phyloP scores from a whole-genome alignment of 2,113 vertebrate genomes.

The Amia ocellicauda region DNA sequence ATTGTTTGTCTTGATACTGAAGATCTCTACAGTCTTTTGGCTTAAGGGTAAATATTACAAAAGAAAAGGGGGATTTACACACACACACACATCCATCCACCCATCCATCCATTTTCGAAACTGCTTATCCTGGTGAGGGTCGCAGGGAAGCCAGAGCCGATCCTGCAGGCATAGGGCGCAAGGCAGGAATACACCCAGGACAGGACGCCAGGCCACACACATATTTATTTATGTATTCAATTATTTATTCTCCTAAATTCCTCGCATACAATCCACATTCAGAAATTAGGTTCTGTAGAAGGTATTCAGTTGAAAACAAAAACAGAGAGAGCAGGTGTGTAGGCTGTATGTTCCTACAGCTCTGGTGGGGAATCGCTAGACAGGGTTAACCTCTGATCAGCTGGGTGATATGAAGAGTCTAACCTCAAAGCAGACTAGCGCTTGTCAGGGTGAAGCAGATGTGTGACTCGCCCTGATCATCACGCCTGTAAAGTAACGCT shows the following conservation, averaged over 20 bases:
- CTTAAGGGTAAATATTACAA: too few species aligned
- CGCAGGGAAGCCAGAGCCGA: too few species aligned
- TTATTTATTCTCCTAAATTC: background rate
- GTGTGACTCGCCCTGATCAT: background rate
- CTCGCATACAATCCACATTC: background rate
- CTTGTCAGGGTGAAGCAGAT: background rate
- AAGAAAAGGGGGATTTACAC: too few species aligned
- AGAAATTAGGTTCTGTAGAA: background rate
- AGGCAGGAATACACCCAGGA: too few species aligned
- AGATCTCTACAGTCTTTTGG: too few species aligned
- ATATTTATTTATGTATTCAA: background rate
- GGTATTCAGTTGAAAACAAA: background rate
- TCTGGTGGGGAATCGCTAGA: background rate
- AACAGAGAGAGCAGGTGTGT: background rate
- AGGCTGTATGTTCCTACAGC: background rate
- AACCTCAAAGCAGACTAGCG: background rate
- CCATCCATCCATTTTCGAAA: too few species aligned
- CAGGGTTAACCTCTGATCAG: background rate
- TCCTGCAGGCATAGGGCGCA: too few species aligned
- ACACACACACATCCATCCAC: background rate
- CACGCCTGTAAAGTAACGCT: background rate
- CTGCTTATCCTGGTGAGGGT: too few species aligned
- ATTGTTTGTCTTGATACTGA: too few species aligned
- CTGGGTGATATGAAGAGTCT: background rate
- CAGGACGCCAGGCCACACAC: background rate